Evolutionary conservation across 2,113 vertebrate genomes (phyloP).

Genomic region (Spilogale gracilis): DNA sequence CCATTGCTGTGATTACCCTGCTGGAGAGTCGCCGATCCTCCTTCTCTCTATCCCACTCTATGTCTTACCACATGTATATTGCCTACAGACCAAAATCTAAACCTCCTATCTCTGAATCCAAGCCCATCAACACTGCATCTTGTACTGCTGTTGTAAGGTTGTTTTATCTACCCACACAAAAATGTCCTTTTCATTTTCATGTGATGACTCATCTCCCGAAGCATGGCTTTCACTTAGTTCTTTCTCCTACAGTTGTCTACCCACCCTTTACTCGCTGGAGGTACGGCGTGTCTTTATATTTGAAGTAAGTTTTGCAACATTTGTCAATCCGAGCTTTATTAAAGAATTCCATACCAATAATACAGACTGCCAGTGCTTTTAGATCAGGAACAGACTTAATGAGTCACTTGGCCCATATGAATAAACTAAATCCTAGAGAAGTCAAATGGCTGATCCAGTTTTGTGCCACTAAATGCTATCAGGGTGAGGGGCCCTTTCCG

Average conservation of each 20-base stretch:
- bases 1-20: background rate
- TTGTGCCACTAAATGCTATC: background rate
- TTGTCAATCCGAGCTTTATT: background rate
- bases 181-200: background rate
- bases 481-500: background rate
- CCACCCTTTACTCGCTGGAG: background rate
- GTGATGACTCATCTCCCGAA: background rate
- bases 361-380: background rate
- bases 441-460: constrained; percentile 39
- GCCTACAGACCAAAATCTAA: background rate
- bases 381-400: constrained; percentile 49
- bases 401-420: constrained; percentile 52
- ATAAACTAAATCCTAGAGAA: constrained; percentile 21
- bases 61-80: background rate
- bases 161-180: background rate
- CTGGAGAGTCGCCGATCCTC: background rate
- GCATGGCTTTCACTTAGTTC: background rate
- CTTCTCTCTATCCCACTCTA: background rate
- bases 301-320: constrained; percentile 1
- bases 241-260: background rate
- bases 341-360: background rate
- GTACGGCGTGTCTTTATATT: background rate
- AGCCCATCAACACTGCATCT: background rate
- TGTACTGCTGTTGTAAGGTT: background rate
- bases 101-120: background rate